Conservation (phyloP, 2,797 vertebrate genomes). For the Brachymystax lenok region DNA sequence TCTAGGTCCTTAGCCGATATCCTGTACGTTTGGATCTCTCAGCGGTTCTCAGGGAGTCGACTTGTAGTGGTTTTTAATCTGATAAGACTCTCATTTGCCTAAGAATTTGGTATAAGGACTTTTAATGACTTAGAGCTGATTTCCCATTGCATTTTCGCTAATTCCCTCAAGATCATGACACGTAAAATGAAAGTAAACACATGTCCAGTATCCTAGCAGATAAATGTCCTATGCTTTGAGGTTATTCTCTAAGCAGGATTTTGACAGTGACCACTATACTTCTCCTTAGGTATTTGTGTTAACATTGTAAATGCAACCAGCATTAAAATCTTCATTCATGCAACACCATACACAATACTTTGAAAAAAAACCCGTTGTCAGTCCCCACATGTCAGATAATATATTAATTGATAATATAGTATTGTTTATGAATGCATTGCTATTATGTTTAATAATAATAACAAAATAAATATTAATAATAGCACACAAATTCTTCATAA, state of each 20-base stretch:
- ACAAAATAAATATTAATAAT: too few species aligned
- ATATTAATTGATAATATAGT: neutral
- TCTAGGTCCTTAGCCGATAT: slow-evolving; percentile 32
- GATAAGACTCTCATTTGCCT: slow-evolving; percentile 90
- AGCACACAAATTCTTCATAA: too few species aligned
- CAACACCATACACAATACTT: too few species aligned
- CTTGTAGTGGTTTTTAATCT: slow-evolving; percentile 89
- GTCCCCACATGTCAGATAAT: neutral
- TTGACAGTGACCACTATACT: too few species aligned
- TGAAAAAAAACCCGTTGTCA: too few species aligned
- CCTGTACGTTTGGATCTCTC: slow-evolving; percentile 33
- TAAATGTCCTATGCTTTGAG: neutral
- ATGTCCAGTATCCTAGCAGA: slow-evolving; percentile 66
- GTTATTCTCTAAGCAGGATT: neutral
- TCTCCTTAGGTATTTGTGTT: too few species aligned
- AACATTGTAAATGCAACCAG: too few species aligned
- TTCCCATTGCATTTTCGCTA: slow-evolving; percentile 81
- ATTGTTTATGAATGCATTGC: neutral
- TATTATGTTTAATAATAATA: neutral
- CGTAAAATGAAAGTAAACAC: slow-evolving; percentile 84
- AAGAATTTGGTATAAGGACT: slow-evolving; percentile 85
- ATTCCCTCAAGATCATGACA: slow-evolving; percentile 83
- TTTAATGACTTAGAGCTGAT: slow-evolving; percentile 82
- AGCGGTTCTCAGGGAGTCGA: slow-evolving; percentile 45
- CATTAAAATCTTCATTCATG: too few species aligned